Evolutionary conservation across 2,113 vertebrate genomes (phyloP), one percentile per base, ranked within the genome.

Genomic region (Nymphicus hollandicus): DNA sequence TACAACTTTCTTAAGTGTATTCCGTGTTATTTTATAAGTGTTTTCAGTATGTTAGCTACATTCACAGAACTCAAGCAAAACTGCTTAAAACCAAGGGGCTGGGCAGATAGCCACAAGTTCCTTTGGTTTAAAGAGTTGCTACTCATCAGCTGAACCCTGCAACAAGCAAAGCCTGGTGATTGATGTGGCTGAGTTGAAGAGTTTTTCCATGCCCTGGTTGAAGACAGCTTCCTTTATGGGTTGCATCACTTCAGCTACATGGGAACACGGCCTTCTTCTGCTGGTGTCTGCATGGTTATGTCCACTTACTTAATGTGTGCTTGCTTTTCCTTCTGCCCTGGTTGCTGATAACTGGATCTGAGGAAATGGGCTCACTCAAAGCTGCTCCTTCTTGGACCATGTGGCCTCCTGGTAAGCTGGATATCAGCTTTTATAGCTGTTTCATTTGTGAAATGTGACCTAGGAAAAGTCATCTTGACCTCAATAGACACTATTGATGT

Each of bases 161-260:
- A 39, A 19, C 10, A 17, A 20, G 16, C 8, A 31, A 3, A 43
- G 8, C 17, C 2, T 76, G 35, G 22, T 23, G 24, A 16, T 53
- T 33, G 17, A 6, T 1, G 4, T 8, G 33, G 47, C 25, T 74
- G 25, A 81, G 65, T 29, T 81, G 66, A 39, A 8, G 47, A 65
- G 37, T 1, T 7, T 66, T 86, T 14, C 31, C 0, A 0, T 10
- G 25, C n/a, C 5, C 11, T 65, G 19, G 14, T 15, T 69, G 46
- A 35, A 61, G 29, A 9, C 5, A 3, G 2, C 9, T 47, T 55
- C 23, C 11, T 52, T 65, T 64, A 35, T 5, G 3, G 20, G 23
- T 52, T 49, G 41, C 5, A 1, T 33, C 1, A 1, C 29, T 43
- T 81, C 53, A n/a, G n/a, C 46, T 60, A 24, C 2, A 1, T 7